These are phyloP conservation scores for Craseonycteris thonglongyai DNA, from an alignment of 2,113 vertebrate species.

Conservation along the genomic window DNA sequence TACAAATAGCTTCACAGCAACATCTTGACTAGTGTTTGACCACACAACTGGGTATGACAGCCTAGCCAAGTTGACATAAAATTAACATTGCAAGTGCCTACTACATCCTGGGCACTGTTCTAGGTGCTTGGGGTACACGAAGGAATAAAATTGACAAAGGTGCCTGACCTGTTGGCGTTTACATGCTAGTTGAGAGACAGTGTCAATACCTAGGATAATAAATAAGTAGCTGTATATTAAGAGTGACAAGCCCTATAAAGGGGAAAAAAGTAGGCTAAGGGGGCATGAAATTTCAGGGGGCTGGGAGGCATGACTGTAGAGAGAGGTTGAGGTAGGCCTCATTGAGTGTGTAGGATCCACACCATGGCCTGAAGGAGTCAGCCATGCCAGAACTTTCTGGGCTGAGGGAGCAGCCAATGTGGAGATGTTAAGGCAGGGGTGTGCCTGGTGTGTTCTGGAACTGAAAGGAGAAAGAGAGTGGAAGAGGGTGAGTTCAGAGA, in stretches of 20 bases:
- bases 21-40: neutral
- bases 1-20: neutral
- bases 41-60: neutral
- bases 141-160: neutral
- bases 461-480: neutral
- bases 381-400: neutral
- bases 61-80: neutral
- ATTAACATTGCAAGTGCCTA: neutral
- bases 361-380: neutral
- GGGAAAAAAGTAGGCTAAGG: too few species aligned
- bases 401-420: too few species aligned
- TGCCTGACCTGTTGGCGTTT: neutral
- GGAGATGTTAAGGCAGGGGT: neutral
- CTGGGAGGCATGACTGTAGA: too few species aligned
- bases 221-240: neutral
- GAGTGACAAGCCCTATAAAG: neutral
- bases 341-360: neutral
- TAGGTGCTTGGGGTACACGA: neutral
- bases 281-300: too few species aligned
- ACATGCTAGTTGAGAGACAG: neutral
- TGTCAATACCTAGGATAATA: neutral
- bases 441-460: neutral
- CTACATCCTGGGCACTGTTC: neutral
- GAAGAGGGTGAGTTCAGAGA: neutral
- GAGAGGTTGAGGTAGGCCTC: neutral